phyloP scores from a whole-genome alignment of 2,113 vertebrate species.

The Edolisoma coerulescens region DNA sequence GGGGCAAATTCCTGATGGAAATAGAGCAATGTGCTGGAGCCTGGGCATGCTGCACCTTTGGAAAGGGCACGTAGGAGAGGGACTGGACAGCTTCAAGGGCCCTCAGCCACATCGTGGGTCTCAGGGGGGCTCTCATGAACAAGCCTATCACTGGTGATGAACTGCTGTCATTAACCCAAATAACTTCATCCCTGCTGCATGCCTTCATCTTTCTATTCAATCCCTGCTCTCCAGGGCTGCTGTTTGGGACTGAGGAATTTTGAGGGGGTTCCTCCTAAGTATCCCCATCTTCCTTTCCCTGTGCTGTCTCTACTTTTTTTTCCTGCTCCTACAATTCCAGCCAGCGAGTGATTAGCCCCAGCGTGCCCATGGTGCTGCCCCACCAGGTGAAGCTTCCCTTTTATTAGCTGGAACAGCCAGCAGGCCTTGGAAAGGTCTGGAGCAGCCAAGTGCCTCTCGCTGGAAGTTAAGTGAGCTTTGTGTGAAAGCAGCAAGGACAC shows the following conservation, averaged over 20 bases:
- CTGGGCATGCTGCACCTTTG: background rate
- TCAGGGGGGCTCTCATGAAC: background rate
- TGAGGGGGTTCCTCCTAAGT: background rate
- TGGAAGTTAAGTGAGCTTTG: conserved; percentile 46
- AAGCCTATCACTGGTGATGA: background rate
- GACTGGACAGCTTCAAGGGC: background rate
- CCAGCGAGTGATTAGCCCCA: background rate
- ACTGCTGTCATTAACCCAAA: background rate
- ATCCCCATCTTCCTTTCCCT: background rate
- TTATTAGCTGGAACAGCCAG: background rate
- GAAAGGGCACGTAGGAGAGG: background rate
- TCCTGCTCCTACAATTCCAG: background rate
- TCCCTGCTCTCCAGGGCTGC: background rate
- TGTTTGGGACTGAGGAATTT: background rate
- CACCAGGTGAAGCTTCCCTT: background rate
- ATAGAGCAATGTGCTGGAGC: accelerated
- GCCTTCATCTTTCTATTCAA: background rate
- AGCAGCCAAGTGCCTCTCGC: background rate
- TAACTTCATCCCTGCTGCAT: background rate
- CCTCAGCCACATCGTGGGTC: background rate
- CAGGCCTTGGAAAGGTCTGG: background rate
- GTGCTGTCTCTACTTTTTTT: background rate
- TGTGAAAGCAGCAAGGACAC: conserved; percentile 9
- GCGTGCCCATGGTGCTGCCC: background rate
- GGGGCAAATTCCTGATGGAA: background rate